Evolutionary conservation across 2,888 invertebrate species (phyloP).

Genomic region (Macaria notata): DNA sequence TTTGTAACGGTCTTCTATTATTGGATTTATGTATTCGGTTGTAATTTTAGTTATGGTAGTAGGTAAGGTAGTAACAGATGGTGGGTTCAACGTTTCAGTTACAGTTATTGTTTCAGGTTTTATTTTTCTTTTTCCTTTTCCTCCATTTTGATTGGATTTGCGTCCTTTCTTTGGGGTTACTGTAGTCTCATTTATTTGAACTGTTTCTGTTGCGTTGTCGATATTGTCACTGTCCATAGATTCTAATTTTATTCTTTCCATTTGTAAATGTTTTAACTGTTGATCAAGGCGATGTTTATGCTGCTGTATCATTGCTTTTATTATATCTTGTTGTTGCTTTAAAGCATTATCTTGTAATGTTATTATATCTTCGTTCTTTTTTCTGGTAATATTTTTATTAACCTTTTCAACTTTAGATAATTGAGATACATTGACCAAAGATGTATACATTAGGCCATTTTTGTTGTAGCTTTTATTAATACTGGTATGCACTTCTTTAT

Average conservation of each 20-base stretch:
- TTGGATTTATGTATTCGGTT: slow-evolving; percentile 17
- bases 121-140: slow-evolving; percentile 1
- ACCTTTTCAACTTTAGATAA: slow-evolving; percentile 61
- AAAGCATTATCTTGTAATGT: slow-evolving; percentile 26
- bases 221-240: slow-evolving; percentile 17
- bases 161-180: slow-evolving; percentile 24
- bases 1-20: slow-evolving; percentile 20
- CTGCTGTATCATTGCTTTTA: slow-evolving; percentile 45
- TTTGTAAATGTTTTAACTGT: slow-evolving; percentile 51
- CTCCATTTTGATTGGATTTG: slow-evolving; percentile 1
- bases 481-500: slow-evolving; percentile 68
- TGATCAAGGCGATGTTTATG: slow-evolving; percentile 56
- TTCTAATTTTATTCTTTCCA: slow-evolving; percentile 53
- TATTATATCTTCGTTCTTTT: slow-evolving; percentile 6
- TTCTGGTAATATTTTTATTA: slow-evolving; percentile 35
- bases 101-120: not conserved
- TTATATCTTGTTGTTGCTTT: slow-evolving; percentile 26
- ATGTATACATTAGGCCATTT: slow-evolving; percentile 59
- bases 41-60: slow-evolving; percentile 16
- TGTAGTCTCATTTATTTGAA: slow-evolving; percentile 34
- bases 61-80: slow-evolving; percentile 30
- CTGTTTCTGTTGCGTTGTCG: slow-evolving; percentile 28
- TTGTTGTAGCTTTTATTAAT: slow-evolving; percentile 69
- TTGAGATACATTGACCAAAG: slow-evolving; percentile 66
- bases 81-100: not conserved